Base-by-base conservation (phyloP, 2,888 invertebrate species). In the Epiblema foenella region DNA sequence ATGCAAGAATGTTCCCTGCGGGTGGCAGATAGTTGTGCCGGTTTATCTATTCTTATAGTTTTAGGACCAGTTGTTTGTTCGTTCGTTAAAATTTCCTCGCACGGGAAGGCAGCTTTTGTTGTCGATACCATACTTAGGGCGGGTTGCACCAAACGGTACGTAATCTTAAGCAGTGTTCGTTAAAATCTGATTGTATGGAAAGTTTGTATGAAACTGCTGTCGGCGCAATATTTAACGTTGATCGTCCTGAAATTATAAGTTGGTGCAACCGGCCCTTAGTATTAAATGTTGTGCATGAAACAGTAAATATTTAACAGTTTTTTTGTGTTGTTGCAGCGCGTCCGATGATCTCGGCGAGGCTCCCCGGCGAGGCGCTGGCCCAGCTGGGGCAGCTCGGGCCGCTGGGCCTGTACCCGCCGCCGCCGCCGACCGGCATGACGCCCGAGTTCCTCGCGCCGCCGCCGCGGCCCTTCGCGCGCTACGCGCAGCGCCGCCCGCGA, bases 331-430 rank as follows among this genome's bases (percentile, higher is more conserved):
- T 72, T 86, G 9, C 94, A 95, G 95, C 89, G 81, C 89, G 82
- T 88, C 94, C 94, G 94, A 95, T 95, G 95, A 95, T 95, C 94
- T 95, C 95, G 86, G 95, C 95, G 88, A 93, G 94, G 85, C 93
- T 94, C 85, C 95, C 95, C 88, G 94, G 95, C 94, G 95, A 95
- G 94, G 95, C 95, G 91, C 91, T 93, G 83, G 91, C 91, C 84
- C 93, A 91, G 91, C 91, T 93, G 85, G 90, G 90, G 82, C 93
- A 93, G 88, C 90, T 93, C 84, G 91, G 94, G 88, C 94, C 94
- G 91, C 94, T 93, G 87, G 93, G 91, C 88, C 93, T 94, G 87
- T 94, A 94, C 85, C 94, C 93, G 84, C 94, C 93, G 82, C 93
- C 90, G 72, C 90, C 92, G 75, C 85, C 88, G 78, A 78, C 86